A percentile compares a stretch with the other conserved stretches of the same genome.
Conservation (phyloP, 2,113 vertebrate species). For the Sturnus vulgaris region DNA sequence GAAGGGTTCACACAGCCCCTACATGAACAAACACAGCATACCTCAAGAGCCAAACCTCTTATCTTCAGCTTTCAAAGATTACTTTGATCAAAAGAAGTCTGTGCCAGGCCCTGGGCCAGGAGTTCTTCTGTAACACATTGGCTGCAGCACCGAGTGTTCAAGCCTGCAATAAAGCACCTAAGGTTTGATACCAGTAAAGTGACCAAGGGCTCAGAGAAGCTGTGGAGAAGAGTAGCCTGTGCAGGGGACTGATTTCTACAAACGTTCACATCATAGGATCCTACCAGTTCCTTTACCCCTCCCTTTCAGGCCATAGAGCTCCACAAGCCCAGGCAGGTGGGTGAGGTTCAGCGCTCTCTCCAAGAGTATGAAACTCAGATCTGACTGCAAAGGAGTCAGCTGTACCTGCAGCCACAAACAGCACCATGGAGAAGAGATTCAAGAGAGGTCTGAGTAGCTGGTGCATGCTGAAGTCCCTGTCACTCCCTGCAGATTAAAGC, state of each 20-base stretch:
- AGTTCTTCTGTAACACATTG: neutral
- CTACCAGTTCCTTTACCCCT: neutral
- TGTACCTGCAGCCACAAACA: neutral
- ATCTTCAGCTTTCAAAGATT: neutral
- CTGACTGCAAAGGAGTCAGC: accelerated
- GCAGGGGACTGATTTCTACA: neutral
- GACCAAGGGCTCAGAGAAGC: neutral
- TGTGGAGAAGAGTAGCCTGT: neutral
- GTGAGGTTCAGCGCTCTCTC: neutral
- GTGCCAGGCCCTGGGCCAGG: neutral
- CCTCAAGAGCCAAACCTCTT: neutral
- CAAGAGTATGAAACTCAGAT: accelerated
- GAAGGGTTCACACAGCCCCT: neutral
- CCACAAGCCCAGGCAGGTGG: accelerated
- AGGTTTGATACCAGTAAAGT: neutral
- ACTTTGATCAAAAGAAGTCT: neutral
- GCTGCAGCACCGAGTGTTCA: neutral
- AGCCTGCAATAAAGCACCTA: accelerated
- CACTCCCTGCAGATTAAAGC: neutral
- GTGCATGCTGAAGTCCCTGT: neutral
- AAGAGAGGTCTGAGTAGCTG: neutral
- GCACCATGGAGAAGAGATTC: neutral
- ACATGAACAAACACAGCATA: neutral
- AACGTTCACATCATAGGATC: neutral
- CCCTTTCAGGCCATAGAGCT: neutral